Evolutionary conservation across 2,888 invertebrate genomes (phyloP), one percentile per base, ranked within the genome.

Genomic region (Drosophila picticornis): DNA sequence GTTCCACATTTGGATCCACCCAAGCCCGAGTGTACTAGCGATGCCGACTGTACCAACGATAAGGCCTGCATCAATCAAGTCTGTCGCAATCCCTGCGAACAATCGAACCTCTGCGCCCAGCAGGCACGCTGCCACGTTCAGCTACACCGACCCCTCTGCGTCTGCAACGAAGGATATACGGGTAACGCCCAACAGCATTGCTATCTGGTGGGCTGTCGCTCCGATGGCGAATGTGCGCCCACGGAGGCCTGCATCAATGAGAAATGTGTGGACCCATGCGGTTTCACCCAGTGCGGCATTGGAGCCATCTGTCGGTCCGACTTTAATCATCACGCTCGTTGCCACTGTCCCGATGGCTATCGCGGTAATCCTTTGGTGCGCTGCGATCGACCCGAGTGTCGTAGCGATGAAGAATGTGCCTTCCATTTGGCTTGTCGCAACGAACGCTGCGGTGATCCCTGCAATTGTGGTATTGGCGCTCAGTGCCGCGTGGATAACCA

Each of bases 121-220:
- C 97, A 97, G 90, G 96, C 97, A 1, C 96, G 96, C 66, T 98
- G 97, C 87, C 94, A 96, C 70, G 96, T 96, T 0, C 96, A 96
- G 93, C 94, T 96, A 72, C 98, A 98, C 88, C 94, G 97, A 84
- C 96, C 97, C 11, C 94, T 96, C 31, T 98, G 98, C 91, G 95
- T 96, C 4, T 98, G 98, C 90, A 94, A 95, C 80, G 96, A 96
- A 81, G 92, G 97, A 40, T 97, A 95, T 90, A 96, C 97, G 77
- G 98, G 98, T 90, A 97, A 97, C 91, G 96, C 97, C 22, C 96
- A 97, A 86, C 94, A 95, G 64, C 95, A 96, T 84, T 97, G 97
- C 89, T 95, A 96, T 86, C 95, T 96, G 91, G 95, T 97, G 82
- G 97, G 98, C 84, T 98, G 98, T 90, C 95, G 97, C 83, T 95